These are phyloP conservation scores for Atherinosoma microstoma DNA, from an alignment of 2,797 vertebrate genomes.

Conservation along the genomic window DNA sequence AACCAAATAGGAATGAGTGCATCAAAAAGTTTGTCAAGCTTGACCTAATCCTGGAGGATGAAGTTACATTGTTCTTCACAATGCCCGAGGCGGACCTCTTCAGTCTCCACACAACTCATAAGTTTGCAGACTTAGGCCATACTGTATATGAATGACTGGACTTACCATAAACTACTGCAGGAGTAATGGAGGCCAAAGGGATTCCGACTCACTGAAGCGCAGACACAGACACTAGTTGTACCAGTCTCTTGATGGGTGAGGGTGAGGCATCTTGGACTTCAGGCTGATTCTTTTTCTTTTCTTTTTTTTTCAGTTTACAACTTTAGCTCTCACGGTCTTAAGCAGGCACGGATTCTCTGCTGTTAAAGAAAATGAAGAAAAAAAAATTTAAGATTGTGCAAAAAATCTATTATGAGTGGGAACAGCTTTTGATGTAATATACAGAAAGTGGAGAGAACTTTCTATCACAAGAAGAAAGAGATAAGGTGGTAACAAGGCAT, in stretches of 20 bases:
- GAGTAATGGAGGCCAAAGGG: slow-evolving; percentile 67
- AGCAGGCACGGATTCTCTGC: slow-evolving; percentile 15
- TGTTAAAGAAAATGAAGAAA: slow-evolving; percentile 10
- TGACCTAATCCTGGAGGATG: slow-evolving; percentile 66
- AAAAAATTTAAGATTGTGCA: neutral
- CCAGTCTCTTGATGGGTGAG: slow-evolving; percentile 39
- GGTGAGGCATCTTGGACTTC: slow-evolving; percentile 30
- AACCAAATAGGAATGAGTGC: slow-evolving; percentile 20
- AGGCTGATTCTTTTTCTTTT: slow-evolving; percentile 13
- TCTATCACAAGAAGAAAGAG: neutral
- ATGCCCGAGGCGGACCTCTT: slow-evolving; percentile 65
- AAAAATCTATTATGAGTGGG: neutral
- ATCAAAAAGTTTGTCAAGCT: slow-evolving; percentile 70
- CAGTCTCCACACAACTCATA: slow-evolving; percentile 67
- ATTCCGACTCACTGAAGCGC: slow-evolving; percentile 72
- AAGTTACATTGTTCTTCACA: slow-evolving; percentile 70
- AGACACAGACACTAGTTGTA: slow-evolving; percentile 59
- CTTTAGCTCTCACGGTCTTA: slow-evolving; percentile 30
- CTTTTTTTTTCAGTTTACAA: slow-evolving; percentile 27
- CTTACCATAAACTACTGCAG: slow-evolving; percentile 56
- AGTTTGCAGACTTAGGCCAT: slow-evolving; percentile 31
- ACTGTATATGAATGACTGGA: slow-evolving; percentile 38
- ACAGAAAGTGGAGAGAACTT: neutral
- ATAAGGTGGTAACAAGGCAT: neutral
- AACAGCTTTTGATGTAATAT: neutral